phyloP scores from a whole-genome alignment of 2,113 vertebrate genomes.

The Romanogobio albipinnatus region DNA sequence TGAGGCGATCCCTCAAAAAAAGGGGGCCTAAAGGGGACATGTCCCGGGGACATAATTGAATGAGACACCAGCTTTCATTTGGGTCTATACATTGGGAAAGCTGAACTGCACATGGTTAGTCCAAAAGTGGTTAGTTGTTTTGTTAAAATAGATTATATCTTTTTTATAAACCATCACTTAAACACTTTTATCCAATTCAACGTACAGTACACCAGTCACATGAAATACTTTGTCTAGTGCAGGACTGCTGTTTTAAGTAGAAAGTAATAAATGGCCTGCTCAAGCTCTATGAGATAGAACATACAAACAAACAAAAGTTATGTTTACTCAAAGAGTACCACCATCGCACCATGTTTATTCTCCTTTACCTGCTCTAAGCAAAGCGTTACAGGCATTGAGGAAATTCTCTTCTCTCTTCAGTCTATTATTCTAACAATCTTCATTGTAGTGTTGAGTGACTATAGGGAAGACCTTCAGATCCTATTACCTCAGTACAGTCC shows the following conservation, averaged over 20 bases:
- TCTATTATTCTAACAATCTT: slow-evolving; percentile 54
- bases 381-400: not conserved
- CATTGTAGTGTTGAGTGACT: slow-evolving; percentile 50
- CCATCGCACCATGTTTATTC: not conserved
- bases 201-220: not conserved
- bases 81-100: slow-evolving; percentile 70
- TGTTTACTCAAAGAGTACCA: not conserved
- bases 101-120: slow-evolving; percentile 27
- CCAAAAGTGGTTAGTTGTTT: not conserved
- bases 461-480: slow-evolving; percentile 61
- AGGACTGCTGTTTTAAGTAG: not conserved
- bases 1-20: slow-evolving; percentile 77
- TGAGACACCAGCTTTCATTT: slow-evolving; percentile 83
- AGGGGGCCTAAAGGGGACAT: slow-evolving; percentile 72
- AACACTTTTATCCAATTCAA: not conserved
- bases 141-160: not conserved
- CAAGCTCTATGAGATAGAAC: not conserved
- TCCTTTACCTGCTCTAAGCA: not conserved
- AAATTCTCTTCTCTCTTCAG: slow-evolving; percentile 13
- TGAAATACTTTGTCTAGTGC: not conserved
- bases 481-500: slow-evolving; percentile 65
- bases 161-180: not conserved
- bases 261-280: not conserved
- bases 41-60: slow-evolving; percentile 75
- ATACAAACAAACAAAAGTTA: not conserved